Base-by-base conservation (phyloP, 2,113 vertebrate genomes). In the Cephalopterus ornatus region DNA sequence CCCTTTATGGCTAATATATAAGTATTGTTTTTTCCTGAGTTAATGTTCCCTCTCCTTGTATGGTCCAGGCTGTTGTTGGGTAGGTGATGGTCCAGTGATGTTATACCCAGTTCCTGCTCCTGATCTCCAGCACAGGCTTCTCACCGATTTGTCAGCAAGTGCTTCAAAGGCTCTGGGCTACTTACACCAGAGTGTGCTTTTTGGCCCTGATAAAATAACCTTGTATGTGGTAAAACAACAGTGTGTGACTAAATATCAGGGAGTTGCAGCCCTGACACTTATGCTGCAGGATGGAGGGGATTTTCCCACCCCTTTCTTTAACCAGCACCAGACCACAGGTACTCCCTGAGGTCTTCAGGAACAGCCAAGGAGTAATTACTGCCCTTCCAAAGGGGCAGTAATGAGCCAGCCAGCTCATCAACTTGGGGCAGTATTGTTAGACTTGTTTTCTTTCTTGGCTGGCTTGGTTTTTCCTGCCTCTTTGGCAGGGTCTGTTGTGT, bases 111-210 rank as follows among this genome's bases (percentile, higher is more conserved):
- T 58, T 27, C 28, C 27, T 80, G 55, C 26, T 81, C 26, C 53
- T 0, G 0, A 5, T 33, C 5, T 39, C 20, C 19, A 72, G 42
- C 2, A 0, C 5, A 18, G 30, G 9, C 49, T 59, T 61, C 28
- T 47, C 32, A 3, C 0, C 3, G 33, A 9, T 81, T 81, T 72
- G 41, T 59, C 49, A 33, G 23, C 33, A 75, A 46, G 27, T 17
- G 42, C 76, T 81, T 81, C 24, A 41, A 28, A 71, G 89, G 22
- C 33, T 89, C 12, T 30, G 42, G 37, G 18, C n/a, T 85, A 22
- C 49, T 14, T 26, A 24, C 26, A 8, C 24, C 49, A 26, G 24
- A 50, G 47, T 8, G 7, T 49, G 7, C 24, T 49, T 49, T 26
- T 49, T 26, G 49, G 56, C 46, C 41, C 46, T 55, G 55, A 22